These are phyloP conservation scores for Spodoptera exigua DNA, from an alignment of 2,888 invertebrate species.

Conservation along the genomic window DNA sequence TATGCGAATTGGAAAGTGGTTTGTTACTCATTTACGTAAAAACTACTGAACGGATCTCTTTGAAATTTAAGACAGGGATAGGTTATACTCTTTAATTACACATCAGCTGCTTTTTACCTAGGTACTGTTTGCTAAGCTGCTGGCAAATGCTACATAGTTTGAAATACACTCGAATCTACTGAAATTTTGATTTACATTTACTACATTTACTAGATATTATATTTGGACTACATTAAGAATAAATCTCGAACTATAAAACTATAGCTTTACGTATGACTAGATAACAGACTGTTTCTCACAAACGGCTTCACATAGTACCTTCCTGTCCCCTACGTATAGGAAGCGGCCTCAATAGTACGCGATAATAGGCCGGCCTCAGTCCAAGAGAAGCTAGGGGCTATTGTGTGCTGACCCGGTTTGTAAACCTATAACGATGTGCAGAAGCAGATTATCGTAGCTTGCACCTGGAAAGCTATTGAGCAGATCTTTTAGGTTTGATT, in stretches of 20 bases:
- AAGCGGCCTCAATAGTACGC: constrained; percentile 38
- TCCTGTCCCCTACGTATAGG: constrained; percentile 26
- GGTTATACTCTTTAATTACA: too few species aligned
- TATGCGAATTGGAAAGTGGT: too few species aligned
- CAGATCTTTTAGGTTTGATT: constrained; percentile 1
- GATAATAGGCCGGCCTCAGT: constrained; percentile 28
- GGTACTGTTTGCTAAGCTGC: too few species aligned
- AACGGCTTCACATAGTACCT: constrained; percentile 8
- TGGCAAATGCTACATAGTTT: too few species aligned
- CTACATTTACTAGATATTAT: too few species aligned
- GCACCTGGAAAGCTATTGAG: constrained; percentile 19
- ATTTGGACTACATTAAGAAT: too few species aligned
- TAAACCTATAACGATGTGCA: constrained; percentile 6
- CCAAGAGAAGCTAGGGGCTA: constrained; percentile 12
- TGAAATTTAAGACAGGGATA: too few species aligned
- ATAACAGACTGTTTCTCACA: constrained; percentile 25
- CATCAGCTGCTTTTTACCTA: too few species aligned
- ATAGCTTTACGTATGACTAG: constrained; percentile 23
- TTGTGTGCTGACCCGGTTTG: constrained; percentile 46
- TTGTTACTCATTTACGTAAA: too few species aligned
- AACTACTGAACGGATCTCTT: too few species aligned
- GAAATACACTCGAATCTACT: too few species aligned
- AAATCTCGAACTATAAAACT: background rate
- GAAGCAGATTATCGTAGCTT: constrained; percentile 30
- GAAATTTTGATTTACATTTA: too few species aligned